phyloP scores from a whole-genome alignment of 2,888 invertebrate genomes.

The Noctuana brunneofusca region DNA sequence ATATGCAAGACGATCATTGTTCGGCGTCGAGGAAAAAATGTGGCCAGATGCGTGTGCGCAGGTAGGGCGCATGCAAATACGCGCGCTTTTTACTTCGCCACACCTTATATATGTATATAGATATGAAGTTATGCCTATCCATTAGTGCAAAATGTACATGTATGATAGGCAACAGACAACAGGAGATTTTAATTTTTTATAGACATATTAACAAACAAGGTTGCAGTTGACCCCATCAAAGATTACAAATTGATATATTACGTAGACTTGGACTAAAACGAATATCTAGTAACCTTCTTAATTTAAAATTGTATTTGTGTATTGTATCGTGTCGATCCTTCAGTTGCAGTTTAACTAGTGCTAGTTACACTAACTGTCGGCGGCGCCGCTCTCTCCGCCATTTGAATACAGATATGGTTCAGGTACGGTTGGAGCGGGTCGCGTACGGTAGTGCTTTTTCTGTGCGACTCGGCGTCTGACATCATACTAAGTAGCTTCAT shows the following conservation, averaged over 20 bases:
- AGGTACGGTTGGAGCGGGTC: conserved; percentile 25
- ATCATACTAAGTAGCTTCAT: conserved; percentile 22
- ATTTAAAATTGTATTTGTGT: neutral
- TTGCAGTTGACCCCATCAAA: neutral
- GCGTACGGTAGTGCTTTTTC: conserved; percentile 27
- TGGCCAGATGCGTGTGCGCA: conserved; percentile 60
- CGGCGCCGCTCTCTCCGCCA: conserved; percentile 6
- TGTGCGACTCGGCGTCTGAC: conserved; percentile 16
- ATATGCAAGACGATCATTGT: conserved; percentile 59
- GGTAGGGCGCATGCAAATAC: conserved; percentile 63
- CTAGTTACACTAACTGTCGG: conserved; percentile 12
- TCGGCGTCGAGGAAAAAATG: conserved; percentile 48
- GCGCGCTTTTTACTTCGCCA: conserved; percentile 16
- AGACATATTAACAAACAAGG: too few species aligned
- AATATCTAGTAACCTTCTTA: neutral
- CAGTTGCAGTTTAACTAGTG: neutral
- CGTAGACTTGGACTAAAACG: too few species aligned
- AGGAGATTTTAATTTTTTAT: too few species aligned
- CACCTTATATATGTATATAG: neutral
- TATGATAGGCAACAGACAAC: too few species aligned
- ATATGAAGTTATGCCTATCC: neutral
- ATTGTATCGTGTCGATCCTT: neutral
- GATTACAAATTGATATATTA: too few species aligned
- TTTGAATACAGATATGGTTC: conserved; percentile 32
- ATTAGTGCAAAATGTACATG: too few species aligned